phyloP scores from a whole-genome alignment of 2,797 vertebrate genomes.

The Acanthiza pusilla region DNA sequence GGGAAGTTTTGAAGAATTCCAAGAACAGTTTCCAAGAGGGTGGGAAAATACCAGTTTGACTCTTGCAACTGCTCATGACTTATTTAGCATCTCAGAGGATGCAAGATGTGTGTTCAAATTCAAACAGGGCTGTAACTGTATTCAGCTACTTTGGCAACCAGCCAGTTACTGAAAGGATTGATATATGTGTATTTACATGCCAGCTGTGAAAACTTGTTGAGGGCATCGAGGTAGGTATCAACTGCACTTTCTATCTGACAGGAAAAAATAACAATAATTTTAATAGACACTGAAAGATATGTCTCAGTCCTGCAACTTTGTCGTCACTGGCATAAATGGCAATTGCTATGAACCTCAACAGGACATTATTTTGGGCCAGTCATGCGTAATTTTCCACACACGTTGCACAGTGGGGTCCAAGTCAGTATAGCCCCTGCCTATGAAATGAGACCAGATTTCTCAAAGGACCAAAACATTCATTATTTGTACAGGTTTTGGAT shows the following conservation, averaged over 20 bases:
- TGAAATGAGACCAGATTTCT: background rate
- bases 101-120: background rate
- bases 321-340: background rate
- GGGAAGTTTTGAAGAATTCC: background rate
- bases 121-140: background rate
- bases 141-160: background rate
- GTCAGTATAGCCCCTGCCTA: background rate
- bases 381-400: background rate
- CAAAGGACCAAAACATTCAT: background rate
- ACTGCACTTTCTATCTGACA: background rate
- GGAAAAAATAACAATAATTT: background rate
- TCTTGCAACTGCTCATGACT: background rate
- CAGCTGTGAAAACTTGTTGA: background rate
- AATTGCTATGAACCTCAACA: background rate
- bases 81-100: background rate
- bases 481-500: background rate
- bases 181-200: background rate
- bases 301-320: background rate
- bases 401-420: background rate
- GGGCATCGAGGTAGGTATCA: background rate
- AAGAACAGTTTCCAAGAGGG: background rate
- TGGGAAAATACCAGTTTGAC: background rate
- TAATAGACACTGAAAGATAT: background rate
- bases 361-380: background rate
- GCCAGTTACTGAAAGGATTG: background rate